Base-by-base conservation (phyloP, 2,113 vertebrate species). In the Brienomyrus longianalis region DNA sequence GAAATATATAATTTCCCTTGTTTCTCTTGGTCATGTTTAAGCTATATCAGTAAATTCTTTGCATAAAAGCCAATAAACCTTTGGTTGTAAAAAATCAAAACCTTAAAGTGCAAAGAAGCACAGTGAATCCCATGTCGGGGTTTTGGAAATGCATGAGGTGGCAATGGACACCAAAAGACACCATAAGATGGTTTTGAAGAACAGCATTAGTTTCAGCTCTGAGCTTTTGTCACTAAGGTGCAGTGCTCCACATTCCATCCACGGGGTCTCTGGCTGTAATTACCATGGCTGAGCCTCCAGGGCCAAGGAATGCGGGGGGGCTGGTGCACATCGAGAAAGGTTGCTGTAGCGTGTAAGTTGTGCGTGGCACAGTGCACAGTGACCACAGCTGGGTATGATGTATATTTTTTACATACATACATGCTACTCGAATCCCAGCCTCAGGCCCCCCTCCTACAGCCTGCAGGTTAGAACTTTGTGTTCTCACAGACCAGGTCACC, bases 231-330 rank as follows among this genome's bases (percentile, higher is more conserved):
- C 27, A 27, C 5, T 88, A 31, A 70, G 45, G n/a, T 66, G 23
- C n/a, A 39, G 66, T 1, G 5, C 48, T 52, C 5, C 23, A 23
- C 66, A 48, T 35, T 47, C 86, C n/a, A 15, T 15, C 23, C 31
- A 17, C 3, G 51, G 51, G 17, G 4, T 51, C 7, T 56, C 86
- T 88, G 89, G 48, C 10, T 83, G 23, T 54, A 52, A 90, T 83
- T 13, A 17, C 62, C 7, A 51, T 51, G 87, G 27, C 9, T 35
- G 19, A 10, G 4, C 6, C 56, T 31, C 86, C 70, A 31, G 50
- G 27, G 9, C 13, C 3, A 80, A 92, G 88, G 93, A 91, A 93
- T 92, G 66, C 48, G 74, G 2, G 90, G 88, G 21, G 45, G 87
- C 1, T 47, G 21, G 43, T 17, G 39, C 8, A 2, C 13, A 19